phyloP scores from a whole-genome alignment of 2,113 vertebrate species.

The Cyanoliseus patagonus region DNA sequence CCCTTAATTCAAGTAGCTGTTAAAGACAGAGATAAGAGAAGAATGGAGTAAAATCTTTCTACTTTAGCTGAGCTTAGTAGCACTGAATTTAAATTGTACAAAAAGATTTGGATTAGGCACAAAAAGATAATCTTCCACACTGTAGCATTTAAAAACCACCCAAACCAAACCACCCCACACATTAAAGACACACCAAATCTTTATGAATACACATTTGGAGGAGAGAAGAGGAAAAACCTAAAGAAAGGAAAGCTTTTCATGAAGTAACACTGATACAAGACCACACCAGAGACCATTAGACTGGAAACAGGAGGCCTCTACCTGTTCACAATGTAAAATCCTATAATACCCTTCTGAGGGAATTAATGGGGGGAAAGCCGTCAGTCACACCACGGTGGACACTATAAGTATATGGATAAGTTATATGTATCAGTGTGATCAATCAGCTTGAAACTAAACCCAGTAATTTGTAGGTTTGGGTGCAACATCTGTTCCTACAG shows the following conservation, averaged over 20 bases:
- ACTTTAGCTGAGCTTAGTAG: neutral
- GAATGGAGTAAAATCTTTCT: neutral
- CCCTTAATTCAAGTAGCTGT: neutral
- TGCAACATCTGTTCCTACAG: neutral
- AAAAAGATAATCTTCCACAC: neutral
- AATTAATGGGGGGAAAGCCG: neutral
- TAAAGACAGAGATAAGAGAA: neutral
- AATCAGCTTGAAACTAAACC: neutral
- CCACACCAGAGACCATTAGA: neutral
- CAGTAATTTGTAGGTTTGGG: neutral
- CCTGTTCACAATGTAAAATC: neutral
- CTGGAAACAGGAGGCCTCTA: neutral
- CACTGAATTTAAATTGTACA: neutral
- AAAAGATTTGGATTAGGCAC: neutral
- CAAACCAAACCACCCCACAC: neutral
- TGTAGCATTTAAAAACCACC: neutral
- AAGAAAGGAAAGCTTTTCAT: neutral
- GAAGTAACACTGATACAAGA: neutral
- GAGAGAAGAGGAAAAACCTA: neutral
- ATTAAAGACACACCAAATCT: neutral
- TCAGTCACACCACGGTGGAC: neutral
- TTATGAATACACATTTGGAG: neutral
- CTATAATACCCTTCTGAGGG: neutral
- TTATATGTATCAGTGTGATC: neutral
- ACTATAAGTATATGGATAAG: fast-evolving